phyloP scores from a whole-genome alignment of 2,888 invertebrate genomes.

The Tridacna crocea region DNA sequence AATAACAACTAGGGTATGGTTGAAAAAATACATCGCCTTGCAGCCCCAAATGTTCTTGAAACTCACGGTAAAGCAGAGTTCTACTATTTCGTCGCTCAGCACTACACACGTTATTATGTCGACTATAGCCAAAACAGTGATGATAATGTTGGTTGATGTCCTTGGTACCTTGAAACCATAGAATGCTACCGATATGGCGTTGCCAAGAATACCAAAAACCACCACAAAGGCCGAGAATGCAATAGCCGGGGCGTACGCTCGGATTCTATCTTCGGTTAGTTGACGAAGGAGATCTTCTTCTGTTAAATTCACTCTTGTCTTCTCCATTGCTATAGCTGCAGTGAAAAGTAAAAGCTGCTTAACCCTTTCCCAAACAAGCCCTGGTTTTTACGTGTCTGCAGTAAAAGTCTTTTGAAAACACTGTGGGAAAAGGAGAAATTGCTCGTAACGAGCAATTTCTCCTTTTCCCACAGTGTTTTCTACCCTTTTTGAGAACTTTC shows the following conservation, averaged over 20 bases:
- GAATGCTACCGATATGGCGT: constrained; percentile 16
- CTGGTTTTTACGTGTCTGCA: too few relatives aligned
- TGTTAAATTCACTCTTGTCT: neutral
- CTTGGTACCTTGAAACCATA: constrained; percentile 37
- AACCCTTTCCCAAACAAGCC: too few relatives aligned
- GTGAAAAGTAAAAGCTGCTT: too few relatives aligned
- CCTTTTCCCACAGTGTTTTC: too few relatives aligned
- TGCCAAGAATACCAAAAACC: constrained; percentile 26
- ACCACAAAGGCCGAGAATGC: constrained; percentile 22
- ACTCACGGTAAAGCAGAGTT: constrained; percentile 29
- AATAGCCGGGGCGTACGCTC: constrained; percentile 22
- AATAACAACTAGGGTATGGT: neutral
- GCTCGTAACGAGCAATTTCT: too few relatives aligned
- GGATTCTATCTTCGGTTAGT: constrained; percentile 13
- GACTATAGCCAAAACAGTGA: constrained; percentile 2
- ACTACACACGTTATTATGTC: constrained; percentile 33
- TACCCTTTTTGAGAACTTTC: too few relatives aligned
- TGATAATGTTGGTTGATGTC: constrained; percentile 22
- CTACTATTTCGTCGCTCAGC: constrained; percentile 25
- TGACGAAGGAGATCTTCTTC: constrained; percentile 18
- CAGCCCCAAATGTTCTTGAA: constrained; percentile 28
- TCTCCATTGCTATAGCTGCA: too few relatives aligned
- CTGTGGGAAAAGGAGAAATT: too few relatives aligned
- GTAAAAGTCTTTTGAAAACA: too few relatives aligned
- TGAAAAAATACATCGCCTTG: constrained; percentile 30